Evolutionary conservation across 2,888 invertebrate species (phyloP), one percentile per base, ranked within the genome.

Genomic region (Drosophila algonquin): DNA sequence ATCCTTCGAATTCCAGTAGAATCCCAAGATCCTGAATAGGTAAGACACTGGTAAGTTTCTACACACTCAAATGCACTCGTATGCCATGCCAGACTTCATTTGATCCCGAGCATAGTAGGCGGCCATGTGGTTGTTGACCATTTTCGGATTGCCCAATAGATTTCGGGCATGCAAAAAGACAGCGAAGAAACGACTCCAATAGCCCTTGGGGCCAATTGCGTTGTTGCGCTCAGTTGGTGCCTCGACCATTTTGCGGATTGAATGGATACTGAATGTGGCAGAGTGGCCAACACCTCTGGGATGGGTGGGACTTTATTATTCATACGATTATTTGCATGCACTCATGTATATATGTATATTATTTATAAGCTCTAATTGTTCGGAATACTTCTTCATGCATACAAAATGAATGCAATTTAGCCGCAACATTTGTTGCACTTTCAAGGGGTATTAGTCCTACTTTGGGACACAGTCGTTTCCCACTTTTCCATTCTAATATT

Each of bases 1-100:
- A 2, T 70, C 46, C n/a, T n/a, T 18, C 0, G 55, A 18, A 16
- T 32, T 62, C 6, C 45, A 35, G 35, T 56, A 71, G 5, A 55
- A 18, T 10, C 18, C 9, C 46, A 70, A 16, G 6, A 44, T 53
- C 8, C 68, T 70, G 18, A 30, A 30, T 8, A 30, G 30, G 30
- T 30, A 8, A n/a, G 24, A n/a, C 2, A 4, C 7, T 2, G 2
- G 40, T n/a, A n/a, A 8, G 1, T 9, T 50, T 7, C 7, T 5
- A 12, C 4, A 2, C 1, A 9, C 1, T 1, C n/a, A 5, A 27
- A 0, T 4, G 9, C 4, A 5, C 5, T 14, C 0, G 5, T 1
- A 1, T 5, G 5, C 4, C 6, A 35, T 12, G 18, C 2, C 51
- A 1, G 2, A 63, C 51, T 46, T 63, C 51, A 63, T 46, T 27